Percentiles rank a stretch among this genome's conserved stretches.
These are phyloP conservation scores for Heliconius aoede DNA, from an alignment of 2,888 invertebrate species.

Conservation along the genomic window DNA sequence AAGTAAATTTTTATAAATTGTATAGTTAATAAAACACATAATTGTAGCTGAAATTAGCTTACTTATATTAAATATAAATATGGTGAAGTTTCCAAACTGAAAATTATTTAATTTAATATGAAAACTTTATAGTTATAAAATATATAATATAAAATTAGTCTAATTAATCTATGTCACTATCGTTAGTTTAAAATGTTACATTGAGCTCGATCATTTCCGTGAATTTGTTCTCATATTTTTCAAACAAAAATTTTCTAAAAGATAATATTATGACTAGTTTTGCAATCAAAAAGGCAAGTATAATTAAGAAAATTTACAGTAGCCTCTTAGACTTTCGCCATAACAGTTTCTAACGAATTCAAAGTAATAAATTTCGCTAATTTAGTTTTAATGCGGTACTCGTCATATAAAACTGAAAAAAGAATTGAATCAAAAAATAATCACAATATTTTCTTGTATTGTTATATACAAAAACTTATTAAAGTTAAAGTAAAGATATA, in stretches of 20 bases:
- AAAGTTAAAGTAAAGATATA: no score
- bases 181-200: no score
- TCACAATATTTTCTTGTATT: neutral
- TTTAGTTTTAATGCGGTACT: slow-evolving; percentile 19
- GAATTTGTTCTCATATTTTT: neutral
- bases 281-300: neutral
- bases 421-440: slow-evolving; percentile 2
- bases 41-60: neutral
- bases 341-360: slow-evolving; percentile 11
- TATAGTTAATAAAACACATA: neutral
- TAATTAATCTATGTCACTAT: neutral
- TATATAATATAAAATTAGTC: no score
- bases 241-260: neutral
- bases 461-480: no score
- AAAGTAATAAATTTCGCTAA: slow-evolving; percentile 31
- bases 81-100: no score
- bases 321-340: slow-evolving; percentile 8
- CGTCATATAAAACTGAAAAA: slow-evolving; percentile 6
- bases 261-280: neutral
- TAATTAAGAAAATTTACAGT: neutral
- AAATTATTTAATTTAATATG: neutral
- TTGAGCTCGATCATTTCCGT: neutral
- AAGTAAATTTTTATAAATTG: no score
- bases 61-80: no score
- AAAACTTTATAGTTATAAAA: neutral